Evolutionary conservation across 2,113 vertebrate genomes (phyloP).

Genomic region (Ranitomeya imitator): DNA sequence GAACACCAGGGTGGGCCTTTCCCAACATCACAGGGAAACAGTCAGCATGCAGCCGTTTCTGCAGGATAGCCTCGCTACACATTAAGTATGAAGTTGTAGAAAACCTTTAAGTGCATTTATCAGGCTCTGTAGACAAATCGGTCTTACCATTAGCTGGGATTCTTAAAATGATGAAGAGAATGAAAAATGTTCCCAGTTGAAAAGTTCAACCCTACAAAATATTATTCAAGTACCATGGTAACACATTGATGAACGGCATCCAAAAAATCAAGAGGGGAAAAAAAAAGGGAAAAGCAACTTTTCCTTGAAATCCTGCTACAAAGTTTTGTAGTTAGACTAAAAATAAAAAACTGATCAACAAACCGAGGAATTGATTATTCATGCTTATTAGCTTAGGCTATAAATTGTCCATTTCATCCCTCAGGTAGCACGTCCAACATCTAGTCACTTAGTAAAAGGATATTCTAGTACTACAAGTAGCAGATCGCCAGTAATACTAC

Average conservation of each 20-base stretch:
- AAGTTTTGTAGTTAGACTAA: neutral
- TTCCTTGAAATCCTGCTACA: neutral
- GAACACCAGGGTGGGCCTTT: too few relatives aligned
- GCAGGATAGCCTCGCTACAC: too few relatives aligned
- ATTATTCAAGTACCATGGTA: slow-evolving; percentile 36
- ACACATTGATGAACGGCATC: slow-evolving; percentile 24
- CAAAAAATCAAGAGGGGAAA: neutral
- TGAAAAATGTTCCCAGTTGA: slow-evolving; percentile 29
- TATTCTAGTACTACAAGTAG: too few relatives aligned
- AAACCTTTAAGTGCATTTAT: neutral
- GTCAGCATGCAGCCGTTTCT: too few relatives aligned
- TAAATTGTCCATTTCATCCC: neutral
- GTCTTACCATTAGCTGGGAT: slow-evolving; percentile 7
- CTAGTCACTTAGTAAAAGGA: too few relatives aligned
- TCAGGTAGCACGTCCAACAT: too few relatives aligned
- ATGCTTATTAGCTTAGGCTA: neutral
- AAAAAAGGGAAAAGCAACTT: neutral
- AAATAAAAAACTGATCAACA: neutral
- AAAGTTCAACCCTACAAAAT: slow-evolving; percentile 35
- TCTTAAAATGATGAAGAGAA: neutral
- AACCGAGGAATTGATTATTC: neutral
- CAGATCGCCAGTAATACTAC: too few relatives aligned
- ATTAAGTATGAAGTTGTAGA: too few relatives aligned
- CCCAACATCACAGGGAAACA: too few relatives aligned
- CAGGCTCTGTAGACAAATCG: neutral